phyloP scores from a whole-genome alignment of 2,888 invertebrate species.

The Alcis repandata region DNA sequence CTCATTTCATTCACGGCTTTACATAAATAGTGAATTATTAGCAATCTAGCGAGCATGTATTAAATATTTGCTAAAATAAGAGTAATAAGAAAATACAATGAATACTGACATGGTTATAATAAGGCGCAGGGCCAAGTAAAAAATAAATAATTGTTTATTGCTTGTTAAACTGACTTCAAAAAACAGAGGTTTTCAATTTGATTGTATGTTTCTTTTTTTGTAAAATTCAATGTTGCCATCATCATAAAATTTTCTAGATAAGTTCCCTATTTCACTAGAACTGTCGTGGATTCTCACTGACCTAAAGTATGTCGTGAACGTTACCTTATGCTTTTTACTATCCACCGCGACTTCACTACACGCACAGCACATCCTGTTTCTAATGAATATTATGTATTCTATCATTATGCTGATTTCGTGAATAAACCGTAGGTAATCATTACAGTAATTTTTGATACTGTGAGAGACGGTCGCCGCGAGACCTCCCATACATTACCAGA shows the following conservation, averaged over 20 bases:
- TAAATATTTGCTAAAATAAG: too few relatives aligned
- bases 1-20: conserved; percentile 5
- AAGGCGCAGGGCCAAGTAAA: too few relatives aligned
- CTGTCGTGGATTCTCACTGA: background rate
- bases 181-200: too few relatives aligned
- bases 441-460: background rate
- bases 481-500: conserved; percentile 10
- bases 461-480: conserved; percentile 14
- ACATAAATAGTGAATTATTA: background rate
- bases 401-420: conserved; percentile 31
- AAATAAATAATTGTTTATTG: too few relatives aligned
- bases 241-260: too few relatives aligned
- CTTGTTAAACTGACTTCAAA: too few relatives aligned
- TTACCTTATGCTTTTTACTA: background rate
- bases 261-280: background rate
- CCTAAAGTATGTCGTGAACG: background rate
- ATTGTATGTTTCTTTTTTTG: too few relatives aligned
- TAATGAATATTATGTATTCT: conserved; percentile 31
- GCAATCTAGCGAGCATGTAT: background rate
- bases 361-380: conserved; percentile 29
- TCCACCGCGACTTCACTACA: conserved; percentile 4
- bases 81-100: too few relatives aligned
- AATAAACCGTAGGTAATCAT: conserved; percentile 24
- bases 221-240: too few relatives aligned
- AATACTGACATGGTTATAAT: too few relatives aligned